These are phyloP conservation scores for Zaprionus vittiger DNA, from an alignment of 1,140 invertebrate genomes.

Conservation along the genomic window DNA sequence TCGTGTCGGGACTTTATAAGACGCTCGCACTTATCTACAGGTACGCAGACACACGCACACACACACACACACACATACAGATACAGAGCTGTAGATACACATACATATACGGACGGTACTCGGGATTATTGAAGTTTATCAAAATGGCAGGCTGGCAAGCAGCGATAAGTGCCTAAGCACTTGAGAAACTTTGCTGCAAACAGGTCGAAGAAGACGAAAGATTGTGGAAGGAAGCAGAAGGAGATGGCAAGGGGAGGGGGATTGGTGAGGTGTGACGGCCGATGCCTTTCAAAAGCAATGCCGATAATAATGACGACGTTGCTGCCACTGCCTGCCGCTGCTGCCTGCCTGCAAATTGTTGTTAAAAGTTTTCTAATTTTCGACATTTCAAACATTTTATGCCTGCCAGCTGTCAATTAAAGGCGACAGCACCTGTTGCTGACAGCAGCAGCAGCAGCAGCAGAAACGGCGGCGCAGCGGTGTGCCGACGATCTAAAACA, in stretches of 20 bases:
- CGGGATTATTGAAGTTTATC: constrained; percentile 80
- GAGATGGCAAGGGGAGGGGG: background rate
- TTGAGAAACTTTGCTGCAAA: constrained; percentile 64
- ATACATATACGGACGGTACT: constrained; percentile 4
- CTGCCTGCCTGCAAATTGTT: constrained; percentile 51
- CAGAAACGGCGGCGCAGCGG: background rate
- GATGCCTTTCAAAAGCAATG: constrained; percentile 46
- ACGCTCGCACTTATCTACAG: constrained; percentile 67
- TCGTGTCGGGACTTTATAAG: constrained; percentile 74
- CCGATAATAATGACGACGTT: constrained; percentile 70
- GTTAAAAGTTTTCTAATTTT: constrained; percentile 83
- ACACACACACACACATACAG: constrained; percentile 19
- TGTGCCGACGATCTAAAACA: too few species aligned
- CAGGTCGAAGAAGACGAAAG: background rate
- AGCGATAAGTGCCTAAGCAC: constrained; percentile 80
- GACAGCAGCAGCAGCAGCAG: constrained; percentile 55
- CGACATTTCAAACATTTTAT: constrained; percentile 80
- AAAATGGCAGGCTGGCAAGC: constrained; percentile 61
- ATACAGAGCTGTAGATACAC: constrained; percentile 35
- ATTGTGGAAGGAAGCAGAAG: background rate
- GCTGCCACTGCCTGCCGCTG: background rate
- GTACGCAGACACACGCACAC: constrained; percentile 53
- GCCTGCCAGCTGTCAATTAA: constrained; percentile 81
- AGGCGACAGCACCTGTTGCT: constrained; percentile 78
- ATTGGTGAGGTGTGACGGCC: background rate